Percentiles rank a stretch among this genome's conserved stretches.
Evolutionary conservation across 2,888 invertebrate genomes (phyloP).

Genomic region (Dynastes maya): DNA sequence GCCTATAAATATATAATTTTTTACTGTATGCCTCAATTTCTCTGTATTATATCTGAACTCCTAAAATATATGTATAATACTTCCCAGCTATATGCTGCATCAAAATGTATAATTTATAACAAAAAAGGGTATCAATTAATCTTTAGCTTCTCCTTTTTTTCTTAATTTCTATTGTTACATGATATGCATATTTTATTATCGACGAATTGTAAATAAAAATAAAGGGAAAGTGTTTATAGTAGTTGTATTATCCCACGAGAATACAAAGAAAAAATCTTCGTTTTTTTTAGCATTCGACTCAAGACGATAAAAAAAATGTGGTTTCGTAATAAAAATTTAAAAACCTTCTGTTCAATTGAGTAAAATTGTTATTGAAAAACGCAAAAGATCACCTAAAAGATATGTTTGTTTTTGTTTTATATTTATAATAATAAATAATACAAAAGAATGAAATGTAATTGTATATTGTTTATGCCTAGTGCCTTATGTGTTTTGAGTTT

Average conservation of each 20-base stretch:
- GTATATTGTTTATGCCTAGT: not conserved
- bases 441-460: conserved; percentile 13
- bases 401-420: conserved; percentile 44
- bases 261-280: not conserved
- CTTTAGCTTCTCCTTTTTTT: conserved; percentile 8
- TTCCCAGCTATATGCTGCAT: not conserved
- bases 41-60: not conserved
- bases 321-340: not conserved
- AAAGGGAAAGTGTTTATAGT: conserved; percentile 17
- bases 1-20: too few species aligned
- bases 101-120: not conserved
- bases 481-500: conserved; percentile 9
- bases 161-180: conserved; percentile 1
- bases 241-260: conserved; percentile 4
- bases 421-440: conserved; percentile 44
- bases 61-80: conserved; percentile 7
- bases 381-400: conserved; percentile 1
- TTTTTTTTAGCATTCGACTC: not conserved
- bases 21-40: too few species aligned
- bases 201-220: conserved; percentile 32
- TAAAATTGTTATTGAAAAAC: conserved; percentile 30
- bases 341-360: conserved; percentile 10
- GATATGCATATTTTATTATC: conserved; percentile 18
- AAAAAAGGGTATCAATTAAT: not conserved
- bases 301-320: not conserved